These are phyloP conservation scores for Pseudomyrmex concolor DNA, from an alignment of 1,140 invertebrate species.

Conservation along the genomic window DNA sequence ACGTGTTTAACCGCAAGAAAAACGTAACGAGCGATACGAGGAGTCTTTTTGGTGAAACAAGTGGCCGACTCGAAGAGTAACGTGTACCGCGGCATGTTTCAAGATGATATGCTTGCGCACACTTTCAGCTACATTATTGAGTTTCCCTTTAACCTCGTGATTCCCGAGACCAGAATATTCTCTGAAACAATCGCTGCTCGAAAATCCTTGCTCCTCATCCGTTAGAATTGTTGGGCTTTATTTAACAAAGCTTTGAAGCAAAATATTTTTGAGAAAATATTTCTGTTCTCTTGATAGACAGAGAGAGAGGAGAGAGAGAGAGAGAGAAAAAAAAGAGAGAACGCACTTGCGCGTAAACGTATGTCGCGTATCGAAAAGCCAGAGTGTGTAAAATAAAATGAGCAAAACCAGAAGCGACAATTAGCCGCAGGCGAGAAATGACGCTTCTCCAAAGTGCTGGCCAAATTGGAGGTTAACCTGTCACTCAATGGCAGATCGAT, in stretches of 20 bases:
- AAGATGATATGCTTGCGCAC: conserved; percentile 23
- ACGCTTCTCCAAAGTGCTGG: neutral
- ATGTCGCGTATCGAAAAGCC: neutral
- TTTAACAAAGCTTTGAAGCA: neutral
- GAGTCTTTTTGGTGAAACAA: conserved; percentile 36
- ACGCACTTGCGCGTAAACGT: neutral
- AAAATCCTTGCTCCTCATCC: neutral
- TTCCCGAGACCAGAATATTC: neutral
- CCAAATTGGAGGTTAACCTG: conserved; percentile 77
- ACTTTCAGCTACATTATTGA: conserved; percentile 14
- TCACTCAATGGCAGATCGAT: conserved; percentile 76
- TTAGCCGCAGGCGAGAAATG: neutral
- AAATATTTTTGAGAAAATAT: neutral
- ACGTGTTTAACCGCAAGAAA: neutral
- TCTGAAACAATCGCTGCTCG: neutral
- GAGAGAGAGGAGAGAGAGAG: neutral
- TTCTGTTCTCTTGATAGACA: neutral
- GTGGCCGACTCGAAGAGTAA: conserved; percentile 54
- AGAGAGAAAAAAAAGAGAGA: neutral
- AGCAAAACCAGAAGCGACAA: neutral
- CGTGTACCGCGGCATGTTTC: conserved; percentile 22
- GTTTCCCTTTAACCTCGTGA: neutral
- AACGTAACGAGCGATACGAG: neutral
- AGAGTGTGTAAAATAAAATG: neutral
- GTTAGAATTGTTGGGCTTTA: neutral